These are phyloP conservation scores for Apodemia zela DNA, from an alignment of 2,888 invertebrate genomes.

Conservation along the genomic window DNA sequence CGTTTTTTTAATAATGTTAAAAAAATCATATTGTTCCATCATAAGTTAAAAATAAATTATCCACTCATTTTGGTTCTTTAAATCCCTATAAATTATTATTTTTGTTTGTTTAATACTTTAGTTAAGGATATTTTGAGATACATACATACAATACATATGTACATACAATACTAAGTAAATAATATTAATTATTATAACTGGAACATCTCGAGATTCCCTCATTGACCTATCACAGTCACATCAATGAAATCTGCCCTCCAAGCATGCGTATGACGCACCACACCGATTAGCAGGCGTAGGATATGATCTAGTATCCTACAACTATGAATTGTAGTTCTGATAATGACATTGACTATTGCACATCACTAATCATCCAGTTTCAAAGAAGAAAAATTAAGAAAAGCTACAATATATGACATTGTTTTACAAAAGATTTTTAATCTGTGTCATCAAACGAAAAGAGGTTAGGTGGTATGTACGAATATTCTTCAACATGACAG, in stretches of 20 bases:
- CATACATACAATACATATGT: too few relatives aligned
- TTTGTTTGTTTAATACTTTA: too few relatives aligned
- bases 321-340: constrained; percentile 10
- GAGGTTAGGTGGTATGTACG: constrained; percentile 1
- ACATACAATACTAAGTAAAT: too few relatives aligned
- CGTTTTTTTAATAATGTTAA: too few relatives aligned
- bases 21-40: too few relatives aligned
- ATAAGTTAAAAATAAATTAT: too few relatives aligned
- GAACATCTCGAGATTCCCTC: constrained; percentile 33
- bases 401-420: constrained; percentile 6
- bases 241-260: constrained; percentile 42
- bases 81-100: too few relatives aligned
- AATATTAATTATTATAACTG: constrained; percentile 27
- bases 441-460: background rate
- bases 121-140: too few relatives aligned
- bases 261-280: constrained; percentile 52
- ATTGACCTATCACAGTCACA: constrained; percentile 39
- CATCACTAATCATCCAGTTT: background rate
- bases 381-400: constrained; percentile 18
- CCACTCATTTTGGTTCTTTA: too few relatives aligned
- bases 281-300: constrained; percentile 35
- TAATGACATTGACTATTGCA: constrained; percentile 11
- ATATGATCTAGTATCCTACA: background rate
- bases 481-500: constrained; percentile 7
- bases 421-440: constrained; percentile 1